Evolutionary conservation across 1,140 invertebrate genomes (phyloP).

Genomic region (Pararge aegeria): DNA sequence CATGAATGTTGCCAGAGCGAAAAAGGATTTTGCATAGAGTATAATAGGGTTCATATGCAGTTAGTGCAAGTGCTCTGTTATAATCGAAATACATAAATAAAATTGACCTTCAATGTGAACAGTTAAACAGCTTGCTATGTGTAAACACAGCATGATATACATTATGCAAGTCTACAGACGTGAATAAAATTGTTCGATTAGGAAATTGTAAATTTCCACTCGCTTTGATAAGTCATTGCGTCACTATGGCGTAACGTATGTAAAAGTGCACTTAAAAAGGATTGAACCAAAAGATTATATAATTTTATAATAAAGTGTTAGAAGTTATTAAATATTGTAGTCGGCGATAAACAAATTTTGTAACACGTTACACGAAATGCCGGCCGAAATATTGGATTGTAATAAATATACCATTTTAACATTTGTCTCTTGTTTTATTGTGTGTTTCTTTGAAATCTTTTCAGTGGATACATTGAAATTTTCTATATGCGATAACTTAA

Average conservation of each 20-base stretch:
- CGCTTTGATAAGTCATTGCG: conserved; percentile 58
- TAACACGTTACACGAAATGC: conserved; percentile 60
- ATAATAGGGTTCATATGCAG: too few species aligned
- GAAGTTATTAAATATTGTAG: conserved; percentile 54
- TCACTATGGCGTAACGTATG: conserved; percentile 57
- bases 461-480: too few species aligned
- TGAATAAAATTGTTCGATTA: conserved; percentile 23
- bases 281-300: conserved; percentile 78
- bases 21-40: neutral
- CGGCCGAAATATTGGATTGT: conserved; percentile 74
- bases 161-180: conserved; percentile 22
- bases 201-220: conserved; percentile 71
- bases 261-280: conserved; percentile 74
- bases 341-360: conserved; percentile 71
- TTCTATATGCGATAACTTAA: too few species aligned
- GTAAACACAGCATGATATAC: conserved; percentile 14
- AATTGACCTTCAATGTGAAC: neutral
- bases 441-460: too few species aligned
- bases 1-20: neutral
- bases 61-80: too few species aligned
- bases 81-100: too few species aligned
- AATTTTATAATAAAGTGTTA: conserved; percentile 79
- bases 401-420: conserved; percentile 79
- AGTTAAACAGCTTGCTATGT: conserved; percentile 7
- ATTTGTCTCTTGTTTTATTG: conserved; percentile 55